A percentile compares a stretch with the other conserved stretches of the same genome.
phyloP scores from a whole-genome alignment of 2,797 vertebrate genomes.

The Scyliorhinus canicula region DNA sequence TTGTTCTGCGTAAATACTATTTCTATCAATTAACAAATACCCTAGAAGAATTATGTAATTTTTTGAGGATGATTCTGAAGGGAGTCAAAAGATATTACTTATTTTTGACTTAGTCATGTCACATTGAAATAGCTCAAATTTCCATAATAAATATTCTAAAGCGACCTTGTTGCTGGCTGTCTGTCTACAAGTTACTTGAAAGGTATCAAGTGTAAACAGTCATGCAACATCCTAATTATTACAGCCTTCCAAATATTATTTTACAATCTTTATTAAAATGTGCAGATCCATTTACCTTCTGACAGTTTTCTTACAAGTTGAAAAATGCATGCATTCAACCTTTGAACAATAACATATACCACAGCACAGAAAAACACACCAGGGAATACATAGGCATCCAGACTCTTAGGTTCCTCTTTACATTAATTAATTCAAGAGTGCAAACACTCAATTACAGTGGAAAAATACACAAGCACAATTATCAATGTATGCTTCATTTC shows the following conservation, averaged over 20 bases:
- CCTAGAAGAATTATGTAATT: background rate
- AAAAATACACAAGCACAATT: background rate
- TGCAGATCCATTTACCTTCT: background rate
- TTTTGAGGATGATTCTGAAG: background rate
- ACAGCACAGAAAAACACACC: constrained; percentile 26
- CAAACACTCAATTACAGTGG: constrained; percentile 16
- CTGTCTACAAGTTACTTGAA: background rate
- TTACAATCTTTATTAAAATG: constrained; percentile 25
- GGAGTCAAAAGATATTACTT: background rate
- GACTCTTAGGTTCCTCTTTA: background rate
- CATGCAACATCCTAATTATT: constrained; percentile 25
- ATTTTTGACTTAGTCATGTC: background rate
- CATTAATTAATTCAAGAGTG: background rate
- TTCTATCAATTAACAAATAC: background rate
- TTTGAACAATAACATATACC: background rate
- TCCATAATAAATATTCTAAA: background rate
- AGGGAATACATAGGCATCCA: constrained; percentile 25
- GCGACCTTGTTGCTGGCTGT: background rate
- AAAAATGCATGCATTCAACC: constrained; percentile 24
- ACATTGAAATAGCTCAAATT: background rate
- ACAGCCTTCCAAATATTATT: constrained; percentile 21
- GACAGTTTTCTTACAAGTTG: constrained; percentile 9
- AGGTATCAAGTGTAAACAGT: background rate
- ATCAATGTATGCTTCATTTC: constrained; percentile 13
- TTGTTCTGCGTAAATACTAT: no score